A percentile compares a stretch with the other conserved stretches of the same genome.
phyloP scores from a whole-genome alignment of 1,140 invertebrate species.

The Heliconius himera region DNA sequence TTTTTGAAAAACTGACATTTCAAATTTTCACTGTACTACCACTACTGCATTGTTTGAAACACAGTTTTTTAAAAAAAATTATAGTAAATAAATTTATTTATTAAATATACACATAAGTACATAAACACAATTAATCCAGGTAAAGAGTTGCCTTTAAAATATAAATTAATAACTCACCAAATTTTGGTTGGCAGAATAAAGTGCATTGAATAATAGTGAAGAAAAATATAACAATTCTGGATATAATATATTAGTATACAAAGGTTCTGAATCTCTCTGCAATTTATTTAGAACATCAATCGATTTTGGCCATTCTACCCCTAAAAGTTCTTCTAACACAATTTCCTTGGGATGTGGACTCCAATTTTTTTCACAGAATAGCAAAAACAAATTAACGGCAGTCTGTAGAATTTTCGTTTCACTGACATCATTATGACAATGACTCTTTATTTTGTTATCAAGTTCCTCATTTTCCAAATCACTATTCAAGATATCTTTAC shows the following conservation, averaged over 20 bases:
- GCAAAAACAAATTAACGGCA: slow-evolving; percentile 79
- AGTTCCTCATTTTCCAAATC: slow-evolving; percentile 49
- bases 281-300: slow-evolving; percentile 76
- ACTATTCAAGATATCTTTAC: slow-evolving; percentile 51
- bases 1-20: too few relatives aligned
- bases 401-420: slow-evolving; percentile 47
- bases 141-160: too few relatives aligned
- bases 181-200: slow-evolving; percentile 69
- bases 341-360: slow-evolving; percentile 85
- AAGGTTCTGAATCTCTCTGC: slow-evolving; percentile 83
- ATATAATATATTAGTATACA: slow-evolving; percentile 85
- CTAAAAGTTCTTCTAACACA: slow-evolving; percentile 70
- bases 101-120: too few relatives aligned
- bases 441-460: slow-evolving; percentile 48
- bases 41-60: too few relatives aligned
- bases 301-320: slow-evolving; percentile 64
- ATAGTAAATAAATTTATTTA: too few relatives aligned
- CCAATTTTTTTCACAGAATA: slow-evolving; percentile 92
- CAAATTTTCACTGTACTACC: too few relatives aligned
- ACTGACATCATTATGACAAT: slow-evolving; percentile 43
- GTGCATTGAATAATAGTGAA: slow-evolving; percentile 83
- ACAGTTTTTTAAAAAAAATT: too few relatives aligned
- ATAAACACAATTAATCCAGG: too few relatives aligned
- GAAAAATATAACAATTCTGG: slow-evolving; percentile 86
- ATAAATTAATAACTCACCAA: slow-evolving; percentile 52